Conservation (phyloP, 2,113 vertebrate species). For the Scomber colias region DNA sequence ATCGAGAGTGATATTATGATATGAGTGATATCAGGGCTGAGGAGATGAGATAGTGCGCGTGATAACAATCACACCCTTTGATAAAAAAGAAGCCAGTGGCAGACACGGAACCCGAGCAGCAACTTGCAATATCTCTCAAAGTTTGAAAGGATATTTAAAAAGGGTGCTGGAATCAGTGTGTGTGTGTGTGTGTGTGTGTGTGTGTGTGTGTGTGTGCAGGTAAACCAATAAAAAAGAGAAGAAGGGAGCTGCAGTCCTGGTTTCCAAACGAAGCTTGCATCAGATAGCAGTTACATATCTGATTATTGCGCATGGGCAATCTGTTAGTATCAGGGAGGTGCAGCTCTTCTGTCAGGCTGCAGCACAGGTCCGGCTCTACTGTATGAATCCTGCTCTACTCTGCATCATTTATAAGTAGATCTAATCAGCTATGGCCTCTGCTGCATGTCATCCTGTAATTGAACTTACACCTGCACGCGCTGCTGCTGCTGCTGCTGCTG, state of each 20-base stretch:
- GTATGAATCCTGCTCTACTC: conserved; percentile 47
- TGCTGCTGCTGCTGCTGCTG: neutral
- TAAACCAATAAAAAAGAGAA: conserved; percentile 57
- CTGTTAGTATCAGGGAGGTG: conserved; percentile 68
- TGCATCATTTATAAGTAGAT: conserved; percentile 69
- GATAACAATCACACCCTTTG: conserved; percentile 65
- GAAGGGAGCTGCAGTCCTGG: conserved; percentile 36
- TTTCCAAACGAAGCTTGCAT: conserved; percentile 70
- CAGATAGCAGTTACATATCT: conserved; percentile 76
- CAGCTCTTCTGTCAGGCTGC: conserved; percentile 62
- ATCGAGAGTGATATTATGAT: conserved; percentile 69
- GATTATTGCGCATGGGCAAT: conserved; percentile 77
- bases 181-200: conserved; percentile 34
- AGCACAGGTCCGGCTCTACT: conserved; percentile 52
- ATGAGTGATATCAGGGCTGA: conserved; percentile 66
- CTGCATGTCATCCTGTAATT: conserved; percentile 49
- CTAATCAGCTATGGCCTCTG: conserved; percentile 60
- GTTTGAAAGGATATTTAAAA: conserved; percentile 73
- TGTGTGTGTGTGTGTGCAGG: conserved; percentile 27
- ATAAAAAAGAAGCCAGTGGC: conserved; percentile 58
- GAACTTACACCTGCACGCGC: conserved; percentile 29
- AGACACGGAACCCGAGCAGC: conserved; percentile 54
- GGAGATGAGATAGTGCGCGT: conserved; percentile 64
- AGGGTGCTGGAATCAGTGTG: neutral
- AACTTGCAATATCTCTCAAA: conserved; percentile 73